Base-by-base conservation (phyloP, 2,888 invertebrate species). In the Selenia dentaria region DNA sequence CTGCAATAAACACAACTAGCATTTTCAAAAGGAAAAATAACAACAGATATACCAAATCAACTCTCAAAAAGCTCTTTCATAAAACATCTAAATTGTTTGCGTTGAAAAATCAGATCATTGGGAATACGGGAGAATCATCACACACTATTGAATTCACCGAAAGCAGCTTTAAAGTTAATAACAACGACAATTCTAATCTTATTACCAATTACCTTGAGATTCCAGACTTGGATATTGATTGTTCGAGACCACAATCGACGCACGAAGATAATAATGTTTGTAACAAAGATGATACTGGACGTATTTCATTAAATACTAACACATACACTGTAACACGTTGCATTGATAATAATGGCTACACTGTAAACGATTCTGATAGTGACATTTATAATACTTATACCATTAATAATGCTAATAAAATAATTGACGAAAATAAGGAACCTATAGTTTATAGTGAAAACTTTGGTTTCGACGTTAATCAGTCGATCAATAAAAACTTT, bases 141-240 rank as follows among this genome's bases (percentile, higher is more conserved):
- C 67, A 65, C 49, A 64, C 57, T 4, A 75, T 79, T 27, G 68
- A 77, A 31, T 71, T 62, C 33, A 54, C 54, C 27, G 48, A 63
- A 55, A 62, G 31, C 24, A 47, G 11, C 10, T 10, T 36, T 25
- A 27, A 5, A 16, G 11, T 1, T 11, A 27, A 11, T 27, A 27
- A 27, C 11, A 22, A 22, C 2, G 22, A 22, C 8, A 27, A n/a
- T n/a, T n/a, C 10, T 10, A 33, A 33, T n/a, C 1, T 8, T n/a
- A 32, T n/a, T 12, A 12, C 3, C 16, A 16, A 2, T 16, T 4
- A 2, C 4, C 16, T 16, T 2, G 4, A 16, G 16, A 16, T 4
- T 4, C 3, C 16, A n/a, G n/a, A n/a, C 16, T 2, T 2, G 16
- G 10, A 41, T 39, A 25, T 39, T 12, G 27, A 48, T 22, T 31